Percentiles rank a stretch among this genome's conserved stretches.
These are phyloP conservation scores for Prionchulus punctatus DNA, from an alignment of 2,888 invertebrate genomes.

Conservation along the genomic window DNA sequence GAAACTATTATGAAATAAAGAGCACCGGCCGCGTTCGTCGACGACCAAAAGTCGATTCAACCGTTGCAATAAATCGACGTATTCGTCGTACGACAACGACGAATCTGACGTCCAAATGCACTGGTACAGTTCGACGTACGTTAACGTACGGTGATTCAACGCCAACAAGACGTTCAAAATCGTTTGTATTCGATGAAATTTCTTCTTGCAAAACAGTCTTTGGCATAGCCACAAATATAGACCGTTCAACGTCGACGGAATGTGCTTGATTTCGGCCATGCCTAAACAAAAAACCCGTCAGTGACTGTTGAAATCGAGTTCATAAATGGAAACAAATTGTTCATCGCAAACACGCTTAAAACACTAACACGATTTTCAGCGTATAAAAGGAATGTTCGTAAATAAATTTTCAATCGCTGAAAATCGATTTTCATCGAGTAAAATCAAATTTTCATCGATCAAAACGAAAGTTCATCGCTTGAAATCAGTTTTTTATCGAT, in stretches of 20 bases:
- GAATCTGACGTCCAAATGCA: slow-evolving; percentile 64
- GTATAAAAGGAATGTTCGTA: no score
- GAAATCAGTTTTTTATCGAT: no score
- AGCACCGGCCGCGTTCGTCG: background rate
- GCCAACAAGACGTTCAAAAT: slow-evolving; percentile 71
- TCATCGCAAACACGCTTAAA: no score
- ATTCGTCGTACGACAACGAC: slow-evolving; percentile 59
- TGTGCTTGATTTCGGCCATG: slow-evolving; percentile 73
- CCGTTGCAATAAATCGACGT: slow-evolving; percentile 57
- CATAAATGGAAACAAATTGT: no score
- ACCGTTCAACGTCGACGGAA: slow-evolving; percentile 85
- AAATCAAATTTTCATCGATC: no score
- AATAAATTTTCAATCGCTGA: no score
- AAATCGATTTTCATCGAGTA: no score
- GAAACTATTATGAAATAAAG: slow-evolving; percentile 80
- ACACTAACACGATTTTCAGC: no score
- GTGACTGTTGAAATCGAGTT: no score
- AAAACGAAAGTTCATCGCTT: no score
- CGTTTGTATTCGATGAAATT: slow-evolving; percentile 18
- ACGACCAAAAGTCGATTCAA: slow-evolving; percentile 47
- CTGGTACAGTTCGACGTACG: slow-evolving; percentile 59
- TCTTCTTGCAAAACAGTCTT: slow-evolving; percentile 44
- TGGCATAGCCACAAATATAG: slow-evolving; percentile 87
- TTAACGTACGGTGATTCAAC: slow-evolving; percentile 64
- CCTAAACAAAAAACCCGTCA: no score